Conservation (phyloP, 2,113 vertebrate species). For the Podarcis muralis region DNA sequence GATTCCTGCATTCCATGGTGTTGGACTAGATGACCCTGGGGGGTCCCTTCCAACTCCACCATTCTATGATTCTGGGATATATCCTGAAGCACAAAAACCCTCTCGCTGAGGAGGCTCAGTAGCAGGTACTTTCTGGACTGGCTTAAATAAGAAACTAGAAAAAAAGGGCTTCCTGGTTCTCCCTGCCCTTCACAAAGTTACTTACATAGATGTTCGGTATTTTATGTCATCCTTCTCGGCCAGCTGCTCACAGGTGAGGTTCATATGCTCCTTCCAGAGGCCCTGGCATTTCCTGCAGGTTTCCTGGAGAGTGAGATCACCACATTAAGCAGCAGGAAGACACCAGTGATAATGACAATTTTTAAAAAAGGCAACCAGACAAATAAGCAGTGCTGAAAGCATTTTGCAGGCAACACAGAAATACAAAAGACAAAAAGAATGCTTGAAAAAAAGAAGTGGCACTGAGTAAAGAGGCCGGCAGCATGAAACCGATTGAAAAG, state of each 20-base stretch:
- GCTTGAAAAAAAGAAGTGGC: too few relatives aligned
- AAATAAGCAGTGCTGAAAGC: too few relatives aligned
- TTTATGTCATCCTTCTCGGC: constrained; percentile 93
- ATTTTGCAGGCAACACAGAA: neutral
- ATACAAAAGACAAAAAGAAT: too few relatives aligned
- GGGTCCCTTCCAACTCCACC: too few relatives aligned
- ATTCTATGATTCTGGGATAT: too few relatives aligned
- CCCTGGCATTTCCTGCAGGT: constrained; percentile 94
- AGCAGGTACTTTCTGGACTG: too few relatives aligned
- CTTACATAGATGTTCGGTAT: constrained; percentile 93
- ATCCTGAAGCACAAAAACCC: too few relatives aligned
- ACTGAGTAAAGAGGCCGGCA: neutral
- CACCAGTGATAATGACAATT: neutral
- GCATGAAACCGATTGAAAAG: neutral
- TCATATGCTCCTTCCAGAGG: constrained; percentile 93
- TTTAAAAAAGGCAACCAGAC: neutral
- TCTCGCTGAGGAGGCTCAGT: too few relatives aligned
- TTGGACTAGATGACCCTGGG: too few relatives aligned
- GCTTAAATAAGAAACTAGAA: neutral
- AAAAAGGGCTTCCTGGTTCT: neutral
- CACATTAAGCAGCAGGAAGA: neutral
- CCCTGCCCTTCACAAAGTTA: constrained; percentile 9
- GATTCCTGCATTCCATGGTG: too few relatives aligned
- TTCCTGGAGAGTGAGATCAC: constrained; percentile 75
- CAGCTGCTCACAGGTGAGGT: constrained; percentile 92